Conservation (phyloP, 2,113 vertebrate species). For the Seriola rivoliana region DNA sequence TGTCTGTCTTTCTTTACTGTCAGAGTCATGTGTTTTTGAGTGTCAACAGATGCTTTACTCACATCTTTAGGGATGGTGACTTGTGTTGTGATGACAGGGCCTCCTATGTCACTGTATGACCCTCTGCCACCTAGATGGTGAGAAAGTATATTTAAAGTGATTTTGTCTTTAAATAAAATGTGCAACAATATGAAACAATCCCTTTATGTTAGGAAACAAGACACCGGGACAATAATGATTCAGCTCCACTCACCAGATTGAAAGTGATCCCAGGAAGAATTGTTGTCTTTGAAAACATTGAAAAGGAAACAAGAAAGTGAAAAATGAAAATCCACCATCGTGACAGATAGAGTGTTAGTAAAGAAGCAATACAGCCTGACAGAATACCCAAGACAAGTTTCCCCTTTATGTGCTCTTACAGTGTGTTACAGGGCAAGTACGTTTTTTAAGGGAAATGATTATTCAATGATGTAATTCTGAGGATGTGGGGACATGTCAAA, state of each 20-base stretch:
- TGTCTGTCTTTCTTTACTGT: not conserved
- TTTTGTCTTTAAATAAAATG: not conserved
- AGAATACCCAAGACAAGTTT: not conserved
- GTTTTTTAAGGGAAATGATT: too few relatives aligned
- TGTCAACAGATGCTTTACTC: constrained; percentile 70
- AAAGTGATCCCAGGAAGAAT: constrained; percentile 84
- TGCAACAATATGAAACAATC: constrained; percentile 17
- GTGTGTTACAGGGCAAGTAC: not conserved
- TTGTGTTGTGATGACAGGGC: constrained; percentile 98
- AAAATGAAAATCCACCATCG: constrained; percentile 52
- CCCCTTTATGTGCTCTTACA: not conserved
- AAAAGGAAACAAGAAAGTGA: constrained; percentile 56
- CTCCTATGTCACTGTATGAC: constrained; percentile 96
- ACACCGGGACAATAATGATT: constrained; percentile 16
- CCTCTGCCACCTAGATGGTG: constrained; percentile 87
- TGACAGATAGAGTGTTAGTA: constrained; percentile 19
- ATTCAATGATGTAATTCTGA: not conserved
- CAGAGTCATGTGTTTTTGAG: not conserved
- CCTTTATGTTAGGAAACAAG: constrained; percentile 24
- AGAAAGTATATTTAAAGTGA: constrained; percentile 4
- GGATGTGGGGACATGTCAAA: not conserved
- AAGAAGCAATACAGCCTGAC: constrained; percentile 17
- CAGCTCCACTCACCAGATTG: constrained; percentile 79
- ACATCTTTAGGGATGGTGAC: constrained; percentile 99
- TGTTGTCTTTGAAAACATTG: constrained; percentile 80